These are phyloP conservation scores for Thymelicus acteon DNA, from an alignment of 2,888 invertebrate species.

Conservation along the genomic window DNA sequence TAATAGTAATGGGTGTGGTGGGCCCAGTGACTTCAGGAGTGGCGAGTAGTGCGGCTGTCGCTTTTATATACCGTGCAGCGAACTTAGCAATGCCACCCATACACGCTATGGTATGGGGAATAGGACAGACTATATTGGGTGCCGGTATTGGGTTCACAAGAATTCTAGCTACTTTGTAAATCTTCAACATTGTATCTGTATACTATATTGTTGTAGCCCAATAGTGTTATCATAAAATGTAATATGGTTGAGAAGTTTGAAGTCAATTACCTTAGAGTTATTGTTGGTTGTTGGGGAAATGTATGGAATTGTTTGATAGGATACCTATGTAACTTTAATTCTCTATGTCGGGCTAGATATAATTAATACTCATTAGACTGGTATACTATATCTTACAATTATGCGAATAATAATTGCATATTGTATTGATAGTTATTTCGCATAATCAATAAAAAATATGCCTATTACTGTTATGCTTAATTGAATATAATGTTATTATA, in stretches of 20 bases:
- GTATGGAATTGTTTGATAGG: conserved; percentile 40
- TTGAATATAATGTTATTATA: background rate
- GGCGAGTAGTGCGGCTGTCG: conserved; percentile 95
- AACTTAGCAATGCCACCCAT: conserved; percentile 95
- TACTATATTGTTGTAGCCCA: conserved; percentile 22
- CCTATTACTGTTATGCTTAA: conserved; percentile 5
- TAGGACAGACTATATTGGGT: conserved; percentile 95
- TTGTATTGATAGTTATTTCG: background rate
- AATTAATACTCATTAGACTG: conserved; percentile 42
- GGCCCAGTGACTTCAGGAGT: conserved; percentile 95
- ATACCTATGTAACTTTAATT: conserved; percentile 27
- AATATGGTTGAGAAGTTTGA: conserved; percentile 20
- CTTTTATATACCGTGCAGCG: conserved; percentile 96
- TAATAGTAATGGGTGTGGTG: conserved; percentile 95
- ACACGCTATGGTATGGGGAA: conserved; percentile 97
- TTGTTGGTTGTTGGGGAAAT: conserved; percentile 39
- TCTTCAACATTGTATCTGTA: conserved; percentile 7
- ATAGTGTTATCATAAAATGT: conserved; percentile 8
- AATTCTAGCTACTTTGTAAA: conserved; percentile 95
- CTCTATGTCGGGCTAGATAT: conserved; percentile 23
- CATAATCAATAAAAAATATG: conserved; percentile 4
- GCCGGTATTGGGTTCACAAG: conserved; percentile 96
- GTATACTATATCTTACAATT: conserved; percentile 9
- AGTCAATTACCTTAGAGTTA: conserved; percentile 47
- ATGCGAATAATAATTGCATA: background rate